A percentile compares a stretch with the other conserved stretches of the same genome.
Conservation (phyloP, 2,113 vertebrate species). For the Phrynocephalus versicolor region DNA sequence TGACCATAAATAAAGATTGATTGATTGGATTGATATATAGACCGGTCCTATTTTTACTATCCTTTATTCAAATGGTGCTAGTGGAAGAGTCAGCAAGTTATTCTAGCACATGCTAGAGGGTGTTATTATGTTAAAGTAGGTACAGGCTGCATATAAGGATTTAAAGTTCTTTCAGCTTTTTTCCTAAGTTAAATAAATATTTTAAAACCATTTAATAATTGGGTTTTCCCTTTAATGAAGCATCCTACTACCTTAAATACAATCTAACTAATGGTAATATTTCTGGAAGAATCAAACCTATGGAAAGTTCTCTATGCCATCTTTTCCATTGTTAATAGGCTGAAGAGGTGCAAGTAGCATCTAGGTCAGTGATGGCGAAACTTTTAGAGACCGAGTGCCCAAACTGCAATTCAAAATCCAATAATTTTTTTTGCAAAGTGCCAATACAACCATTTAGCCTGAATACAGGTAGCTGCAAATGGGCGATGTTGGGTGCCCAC, state of each 20-base stretch:
- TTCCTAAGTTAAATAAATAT: background rate
- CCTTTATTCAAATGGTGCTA: conserved; percentile 3
- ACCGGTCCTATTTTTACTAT: too few species aligned
- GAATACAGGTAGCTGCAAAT: too few species aligned
- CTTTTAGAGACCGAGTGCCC: too few species aligned
- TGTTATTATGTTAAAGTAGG: too few species aligned
- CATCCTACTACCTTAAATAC: conserved; percentile 2
- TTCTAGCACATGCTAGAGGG: too few species aligned
- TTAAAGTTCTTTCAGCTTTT: background rate
- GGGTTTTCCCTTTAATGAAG: background rate
- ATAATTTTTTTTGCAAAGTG: too few species aligned
- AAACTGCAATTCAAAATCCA: too few species aligned
- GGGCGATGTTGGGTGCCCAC: too few species aligned
- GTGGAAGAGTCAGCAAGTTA: background rate
- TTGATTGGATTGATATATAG: too few species aligned
- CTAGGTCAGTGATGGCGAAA: too few species aligned
- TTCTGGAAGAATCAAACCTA: background rate
- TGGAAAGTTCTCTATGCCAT: background rate
- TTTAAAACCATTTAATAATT: background rate
- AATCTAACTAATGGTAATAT: conserved; percentile 1
- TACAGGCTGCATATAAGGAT: conserved; percentile 14
- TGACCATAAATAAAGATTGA: too few species aligned
- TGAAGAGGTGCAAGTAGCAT: background rate
- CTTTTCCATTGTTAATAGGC: conserved; percentile 8
- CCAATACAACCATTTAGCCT: too few species aligned